These are phyloP conservation scores for Crax fasciolata DNA, from an alignment of 2,797 vertebrate genomes.

Conservation along the genomic window DNA sequence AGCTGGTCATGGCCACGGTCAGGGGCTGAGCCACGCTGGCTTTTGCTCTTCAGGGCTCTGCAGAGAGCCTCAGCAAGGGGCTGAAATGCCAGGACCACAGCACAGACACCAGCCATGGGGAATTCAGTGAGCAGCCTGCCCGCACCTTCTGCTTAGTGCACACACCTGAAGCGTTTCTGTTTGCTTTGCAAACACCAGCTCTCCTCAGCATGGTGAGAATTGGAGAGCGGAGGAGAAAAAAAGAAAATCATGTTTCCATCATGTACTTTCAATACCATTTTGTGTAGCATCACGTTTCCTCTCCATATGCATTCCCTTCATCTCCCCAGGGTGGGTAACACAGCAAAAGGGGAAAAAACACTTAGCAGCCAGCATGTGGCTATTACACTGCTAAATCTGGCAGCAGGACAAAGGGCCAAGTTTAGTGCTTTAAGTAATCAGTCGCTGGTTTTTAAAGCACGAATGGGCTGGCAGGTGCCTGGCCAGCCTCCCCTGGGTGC, in stretches of 20 bases:
- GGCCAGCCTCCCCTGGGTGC: accelerated
- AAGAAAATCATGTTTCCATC: not conserved
- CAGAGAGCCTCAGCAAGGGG: not conserved
- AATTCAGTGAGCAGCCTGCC: accelerated
- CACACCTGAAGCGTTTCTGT: not conserved
- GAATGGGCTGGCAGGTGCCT: accelerated
- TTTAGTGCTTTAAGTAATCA: too few species aligned
- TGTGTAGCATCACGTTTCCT: not conserved
- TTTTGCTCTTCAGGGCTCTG: accelerated
- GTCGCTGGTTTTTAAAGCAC: accelerated
- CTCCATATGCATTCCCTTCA: accelerated
- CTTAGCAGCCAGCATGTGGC: not conserved
- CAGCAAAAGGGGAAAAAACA: not conserved
- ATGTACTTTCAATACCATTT: accelerated
- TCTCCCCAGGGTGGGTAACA: accelerated
- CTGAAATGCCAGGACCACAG: accelerated
- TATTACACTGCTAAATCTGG: not conserved
- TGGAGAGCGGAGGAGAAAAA: not conserved
- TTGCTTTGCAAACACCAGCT: not conserved
- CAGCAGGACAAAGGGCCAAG: not conserved
- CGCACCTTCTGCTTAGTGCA: not conserved
- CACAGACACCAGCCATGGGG: accelerated
- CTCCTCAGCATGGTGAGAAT: accelerated
- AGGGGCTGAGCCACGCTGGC: not conserved
- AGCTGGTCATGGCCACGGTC: not conserved